These are phyloP conservation scores for Drosophila funebris DNA, from an alignment of 1,140 invertebrate genomes.

Conservation along the genomic window DNA sequence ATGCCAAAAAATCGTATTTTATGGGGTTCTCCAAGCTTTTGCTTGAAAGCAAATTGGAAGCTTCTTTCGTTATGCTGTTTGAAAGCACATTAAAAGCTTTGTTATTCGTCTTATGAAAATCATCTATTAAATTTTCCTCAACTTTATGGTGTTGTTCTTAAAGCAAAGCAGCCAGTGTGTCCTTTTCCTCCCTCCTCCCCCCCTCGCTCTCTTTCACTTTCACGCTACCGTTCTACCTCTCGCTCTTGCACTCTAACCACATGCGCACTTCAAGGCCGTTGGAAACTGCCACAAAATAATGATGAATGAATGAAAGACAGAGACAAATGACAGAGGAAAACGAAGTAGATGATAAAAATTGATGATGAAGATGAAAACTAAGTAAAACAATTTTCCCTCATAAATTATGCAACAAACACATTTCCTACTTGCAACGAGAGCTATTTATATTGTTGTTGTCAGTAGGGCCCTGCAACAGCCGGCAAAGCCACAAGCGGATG, in stretches of 20 bases:
- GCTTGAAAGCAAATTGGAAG: neutral
- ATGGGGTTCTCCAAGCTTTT: no score
- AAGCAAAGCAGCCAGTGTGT: neutral
- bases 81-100: neutral
- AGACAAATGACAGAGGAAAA: slow-evolving; percentile 8
- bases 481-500: slow-evolving; percentile 25
- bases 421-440: slow-evolving; percentile 64
- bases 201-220: neutral
- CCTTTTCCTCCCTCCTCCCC: neutral
- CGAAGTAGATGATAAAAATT: neutral
- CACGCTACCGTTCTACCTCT: neutral
- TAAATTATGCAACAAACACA: slow-evolving; percentile 71
- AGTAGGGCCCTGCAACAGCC: slow-evolving; percentile 48
- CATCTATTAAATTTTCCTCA: no score
- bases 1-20: no score
- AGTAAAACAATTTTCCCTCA: slow-evolving; percentile 74
- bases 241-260: neutral
- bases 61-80: neutral
- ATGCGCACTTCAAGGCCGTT: slow-evolving; percentile 27
- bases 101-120: no score
- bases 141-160: no score
- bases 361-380: slow-evolving; percentile 36
- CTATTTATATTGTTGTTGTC: slow-evolving; percentile 29
- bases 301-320: slow-evolving; percentile 16
- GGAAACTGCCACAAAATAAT: slow-evolving; percentile 13